A percentile compares a stretch with the other conserved stretches of the same genome.
These are phyloP conservation scores for Drosophila kambysellisi DNA, from an alignment of 2,888 invertebrate species.

Conservation along the genomic window DNA sequence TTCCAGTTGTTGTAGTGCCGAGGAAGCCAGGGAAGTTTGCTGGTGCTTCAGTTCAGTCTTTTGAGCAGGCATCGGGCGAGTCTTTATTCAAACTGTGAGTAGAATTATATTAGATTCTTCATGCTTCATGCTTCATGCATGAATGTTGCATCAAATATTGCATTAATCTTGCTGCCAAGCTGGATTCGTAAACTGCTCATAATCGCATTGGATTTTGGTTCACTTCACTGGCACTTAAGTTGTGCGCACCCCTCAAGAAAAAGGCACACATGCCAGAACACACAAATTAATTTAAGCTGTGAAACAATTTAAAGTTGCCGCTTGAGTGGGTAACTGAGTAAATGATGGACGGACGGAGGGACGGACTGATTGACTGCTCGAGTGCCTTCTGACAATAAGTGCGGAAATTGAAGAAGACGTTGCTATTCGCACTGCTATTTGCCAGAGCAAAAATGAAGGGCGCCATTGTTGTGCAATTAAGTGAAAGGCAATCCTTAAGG, in stretches of 20 bases:
- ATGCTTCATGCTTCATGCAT: neutral
- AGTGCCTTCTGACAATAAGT: constrained; percentile 55
- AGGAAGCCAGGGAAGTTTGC: constrained; percentile 27
- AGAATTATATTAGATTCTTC: neutral
- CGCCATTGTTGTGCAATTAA: constrained; percentile 72
- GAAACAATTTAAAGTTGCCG: constrained; percentile 69
- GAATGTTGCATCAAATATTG: constrained; percentile 1
- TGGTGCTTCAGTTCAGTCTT: constrained; percentile 8
- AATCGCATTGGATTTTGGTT: constrained; percentile 17
- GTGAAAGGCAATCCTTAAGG: constrained; percentile 56
- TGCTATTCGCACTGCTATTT: constrained; percentile 40
- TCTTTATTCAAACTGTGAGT: constrained; percentile 3
- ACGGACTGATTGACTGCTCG: constrained; percentile 20
- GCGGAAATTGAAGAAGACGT: constrained; percentile 67
- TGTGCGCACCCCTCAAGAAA: constrained; percentile 20
- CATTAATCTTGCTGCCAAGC: neutral
- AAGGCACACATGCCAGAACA: constrained; percentile 32
- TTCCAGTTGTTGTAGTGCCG: constrained; percentile 10
- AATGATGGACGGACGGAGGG: constrained; percentile 21
- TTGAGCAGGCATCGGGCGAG: neutral
- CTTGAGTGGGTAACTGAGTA: constrained; percentile 28
- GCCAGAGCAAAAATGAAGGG: neutral
- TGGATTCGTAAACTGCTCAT: neutral
- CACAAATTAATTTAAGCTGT: constrained; percentile 71
- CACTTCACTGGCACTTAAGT: constrained; percentile 1